These are phyloP conservation scores for Gryllus longicercus DNA, from an alignment of 2,888 invertebrate genomes.

Conservation along the genomic window DNA sequence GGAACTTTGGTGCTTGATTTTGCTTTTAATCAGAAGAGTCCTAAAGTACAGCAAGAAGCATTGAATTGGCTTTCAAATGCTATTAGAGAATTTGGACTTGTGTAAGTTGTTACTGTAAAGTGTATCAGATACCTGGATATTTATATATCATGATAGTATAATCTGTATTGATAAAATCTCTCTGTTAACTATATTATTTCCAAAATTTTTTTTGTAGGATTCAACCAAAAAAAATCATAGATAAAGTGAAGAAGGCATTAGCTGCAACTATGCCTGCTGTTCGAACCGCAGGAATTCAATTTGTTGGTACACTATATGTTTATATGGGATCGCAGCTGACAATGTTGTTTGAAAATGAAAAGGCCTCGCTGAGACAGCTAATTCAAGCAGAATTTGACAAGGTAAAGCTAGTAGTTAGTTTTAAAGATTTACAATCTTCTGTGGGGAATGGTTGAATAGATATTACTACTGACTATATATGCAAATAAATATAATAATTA, in stretches of 20 bases:
- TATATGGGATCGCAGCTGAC: constrained; percentile 75
- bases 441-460: too few species aligned
- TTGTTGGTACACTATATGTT: constrained; percentile 74
- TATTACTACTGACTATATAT: too few species aligned
- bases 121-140: neutral
- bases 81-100: constrained; percentile 82
- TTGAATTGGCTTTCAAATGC: constrained; percentile 75
- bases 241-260: constrained; percentile 77
- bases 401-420: constrained; percentile 40
- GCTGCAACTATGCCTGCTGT: constrained; percentile 82
- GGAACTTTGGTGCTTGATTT: constrained; percentile 67
- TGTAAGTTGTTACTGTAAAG: constrained; percentile 53
- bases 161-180: neutral
- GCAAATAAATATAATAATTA: too few species aligned
- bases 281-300: constrained; percentile 68
- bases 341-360: constrained; percentile 81
- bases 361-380: constrained; percentile 75
- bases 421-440: too few species aligned
- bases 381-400: constrained; percentile 85
- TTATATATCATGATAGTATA: neutral
- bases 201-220: constrained; percentile 47
- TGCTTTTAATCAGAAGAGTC: constrained; percentile 85
- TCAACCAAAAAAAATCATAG: constrained; percentile 70
- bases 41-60: constrained; percentile 84
- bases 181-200: constrained; percentile 27